Conservation (phyloP, 2,113 vertebrate genomes). For the Mugil cephalus region DNA sequence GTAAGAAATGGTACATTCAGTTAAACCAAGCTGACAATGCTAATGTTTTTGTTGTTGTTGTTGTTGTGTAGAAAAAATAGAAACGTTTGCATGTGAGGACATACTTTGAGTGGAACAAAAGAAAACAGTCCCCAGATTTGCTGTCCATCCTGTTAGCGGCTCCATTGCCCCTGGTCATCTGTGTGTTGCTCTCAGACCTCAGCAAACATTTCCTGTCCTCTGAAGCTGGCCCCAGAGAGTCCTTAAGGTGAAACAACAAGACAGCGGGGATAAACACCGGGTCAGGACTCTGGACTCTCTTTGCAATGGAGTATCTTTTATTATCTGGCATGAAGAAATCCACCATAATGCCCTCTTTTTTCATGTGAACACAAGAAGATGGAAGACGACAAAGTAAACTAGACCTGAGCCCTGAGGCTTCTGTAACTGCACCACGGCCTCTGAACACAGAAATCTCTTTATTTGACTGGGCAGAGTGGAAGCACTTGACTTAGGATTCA, state of each 20-base stretch:
- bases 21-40: too few relatives aligned
- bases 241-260: constrained; percentile 26
- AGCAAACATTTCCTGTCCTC: constrained; percentile 45
- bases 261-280: constrained; percentile 15
- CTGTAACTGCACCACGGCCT: constrained; percentile 4
- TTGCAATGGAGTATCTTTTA: not conserved
- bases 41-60: too few relatives aligned
- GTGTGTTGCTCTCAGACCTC: constrained; percentile 6
- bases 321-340: constrained; percentile 25
- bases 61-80: too few relatives aligned
- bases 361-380: constrained; percentile 16
- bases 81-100: too few relatives aligned
- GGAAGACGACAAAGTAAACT: constrained; percentile 13
- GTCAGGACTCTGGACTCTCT: not conserved
- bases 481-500: constrained; percentile 5
- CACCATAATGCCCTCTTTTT: constrained; percentile 25
- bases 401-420: constrained; percentile 2
- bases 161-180: constrained; percentile 13
- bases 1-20: too few relatives aligned
- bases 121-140: not conserved
- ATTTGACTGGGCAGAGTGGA: constrained; percentile 6
- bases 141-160: not conserved
- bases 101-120: not conserved
- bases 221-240: not conserved
- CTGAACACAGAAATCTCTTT: constrained; percentile 6